Evolutionary conservation across 2,113 vertebrate species (phyloP), one percentile per base, ranked within the genome.

Genomic region (Microtus richardsoni): DNA sequence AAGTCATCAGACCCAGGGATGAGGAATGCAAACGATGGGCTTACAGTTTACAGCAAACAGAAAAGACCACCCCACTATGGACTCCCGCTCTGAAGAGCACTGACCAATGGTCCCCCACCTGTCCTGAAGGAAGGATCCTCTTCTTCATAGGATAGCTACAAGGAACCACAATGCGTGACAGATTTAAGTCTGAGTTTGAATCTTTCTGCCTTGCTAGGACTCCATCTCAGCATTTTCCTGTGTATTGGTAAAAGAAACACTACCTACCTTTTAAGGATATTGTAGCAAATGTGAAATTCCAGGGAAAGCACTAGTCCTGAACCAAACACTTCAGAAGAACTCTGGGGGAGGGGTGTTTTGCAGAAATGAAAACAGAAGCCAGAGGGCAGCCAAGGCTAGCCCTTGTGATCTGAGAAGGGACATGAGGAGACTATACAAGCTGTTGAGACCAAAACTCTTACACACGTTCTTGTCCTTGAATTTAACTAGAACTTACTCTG

Each of bases 341-440:
- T 91, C 85, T 7, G 22, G 52, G 39, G 2, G n/a, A 44, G 82
- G 36, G 54, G 44, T 62, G 62, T 64, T 87, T 88, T 83, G 41
- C 36, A 88, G 36, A 94, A 58, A 64, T 80, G 62, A 88, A 93
- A 85, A 47, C 28, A 6, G 54, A 94, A 89, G 58, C 78, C 92
- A 52, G 41, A 80, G 30, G n/a, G 36, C 58, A 82, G 75, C 83
- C 41, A 22, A 16, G 13, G 77, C 68, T 41, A 41, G 95, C 68
- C 91, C 9, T 1, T 0, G 0, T 49, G 92, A 71, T 30, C 22
- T 74, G 52, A 88, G 60, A n/a, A 6, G 21, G 89, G 30, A n/a
- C 66, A 58, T 21, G 19, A 58, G 80, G 64, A 85, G 86, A 49
- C 77, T 77, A 82, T 0, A 87, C 33, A 49, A 12, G 26, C 39